Percentiles rank a stretch among this genome's conserved stretches.
These are phyloP conservation scores for Nemoura dubitans DNA, from an alignment of 2,888 invertebrate genomes.

Conservation along the genomic window DNA sequence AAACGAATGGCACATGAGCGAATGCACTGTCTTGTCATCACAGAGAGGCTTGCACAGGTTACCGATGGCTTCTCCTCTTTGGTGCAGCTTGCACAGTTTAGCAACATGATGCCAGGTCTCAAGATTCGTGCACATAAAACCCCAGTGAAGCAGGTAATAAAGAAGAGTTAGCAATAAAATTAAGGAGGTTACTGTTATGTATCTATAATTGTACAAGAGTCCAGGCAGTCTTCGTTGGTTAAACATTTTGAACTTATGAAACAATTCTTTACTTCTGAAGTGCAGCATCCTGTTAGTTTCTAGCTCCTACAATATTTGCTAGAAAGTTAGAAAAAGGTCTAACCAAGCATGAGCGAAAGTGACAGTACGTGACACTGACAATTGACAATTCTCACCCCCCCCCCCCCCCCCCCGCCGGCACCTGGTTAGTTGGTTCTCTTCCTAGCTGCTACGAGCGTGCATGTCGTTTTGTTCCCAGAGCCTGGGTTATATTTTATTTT, in stretches of 20 bases:
- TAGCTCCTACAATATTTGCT: not conserved
- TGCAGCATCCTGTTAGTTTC: not conserved
- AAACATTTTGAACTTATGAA: constrained; percentile 37
- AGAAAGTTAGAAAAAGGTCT: not conserved
- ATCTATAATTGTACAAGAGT: constrained; percentile 46
- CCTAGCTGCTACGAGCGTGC: not conserved
- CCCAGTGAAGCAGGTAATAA: constrained; percentile 66
- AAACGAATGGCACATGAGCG: constrained; percentile 69
- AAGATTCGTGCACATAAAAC: constrained; percentile 67
- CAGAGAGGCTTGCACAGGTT: constrained; percentile 72
- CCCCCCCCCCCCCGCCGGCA: not conserved
- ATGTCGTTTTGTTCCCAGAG: not conserved
- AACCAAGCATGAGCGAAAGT: not conserved
- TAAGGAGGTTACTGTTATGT: constrained; percentile 54
- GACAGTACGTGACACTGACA: not conserved
- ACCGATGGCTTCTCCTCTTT: constrained; percentile 66
- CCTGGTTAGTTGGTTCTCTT: not conserved
- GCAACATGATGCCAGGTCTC: constrained; percentile 66
- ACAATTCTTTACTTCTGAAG: not conserved
- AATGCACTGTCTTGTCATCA: constrained; percentile 63
- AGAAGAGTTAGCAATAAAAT: constrained; percentile 58
- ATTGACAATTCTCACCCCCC: not conserved
- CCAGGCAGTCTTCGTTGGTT: constrained; percentile 46
- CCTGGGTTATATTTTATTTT: not conserved
- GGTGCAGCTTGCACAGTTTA: constrained; percentile 63